Evolutionary conservation across 2,797 vertebrate species (phyloP), one percentile per base, ranked within the genome.

Genomic region (Esox lucius): DNA sequence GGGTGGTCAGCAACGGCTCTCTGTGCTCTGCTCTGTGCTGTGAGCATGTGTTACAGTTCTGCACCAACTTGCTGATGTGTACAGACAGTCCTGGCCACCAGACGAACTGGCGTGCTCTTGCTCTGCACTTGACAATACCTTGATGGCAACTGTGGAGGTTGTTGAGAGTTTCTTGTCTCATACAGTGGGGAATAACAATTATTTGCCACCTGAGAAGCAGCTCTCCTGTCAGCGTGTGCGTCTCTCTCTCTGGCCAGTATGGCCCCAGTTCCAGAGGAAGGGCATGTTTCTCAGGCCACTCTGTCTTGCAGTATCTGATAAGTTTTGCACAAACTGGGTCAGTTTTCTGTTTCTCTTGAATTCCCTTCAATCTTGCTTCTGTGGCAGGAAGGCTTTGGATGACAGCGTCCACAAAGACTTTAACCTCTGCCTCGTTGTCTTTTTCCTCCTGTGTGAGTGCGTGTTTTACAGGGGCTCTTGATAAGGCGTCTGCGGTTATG

Each of bases 41-140:
- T 56, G 67, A 73, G 19, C 76, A 83, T 24, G 16, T 76, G 11
- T 9, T 39, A 15, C 76, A 82, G n/a, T 59, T 75, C 7, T 81
- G 73, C 62, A 83, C 75, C 19, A 77, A 9, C 8, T 83, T 71
- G 16, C 51, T 67, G 35, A 80, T 82, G 0, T 87, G 77, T 2
- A 76, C 68, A 0, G 83, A 81, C 26, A 82, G 53, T 26, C 85
- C 69, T n/a, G 81, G 78, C 80, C 80, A 82, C 75, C 76, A 80
- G 19, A 84, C 48, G 0, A n/a, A 67, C 42, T 83, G 73, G 6
- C 42, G 64, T n/a, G 70, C 72, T 26, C 67, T 81, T 1, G 79
- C 78, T 35, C 66, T 74, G 74, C 80, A 82, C 49, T 87, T 85
- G 3, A 71, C 71, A 11, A 76, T 76, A 1, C 77, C 79, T 31